phyloP scores from a whole-genome alignment of 2,113 vertebrate species.

The Climacteris rufus region DNA sequence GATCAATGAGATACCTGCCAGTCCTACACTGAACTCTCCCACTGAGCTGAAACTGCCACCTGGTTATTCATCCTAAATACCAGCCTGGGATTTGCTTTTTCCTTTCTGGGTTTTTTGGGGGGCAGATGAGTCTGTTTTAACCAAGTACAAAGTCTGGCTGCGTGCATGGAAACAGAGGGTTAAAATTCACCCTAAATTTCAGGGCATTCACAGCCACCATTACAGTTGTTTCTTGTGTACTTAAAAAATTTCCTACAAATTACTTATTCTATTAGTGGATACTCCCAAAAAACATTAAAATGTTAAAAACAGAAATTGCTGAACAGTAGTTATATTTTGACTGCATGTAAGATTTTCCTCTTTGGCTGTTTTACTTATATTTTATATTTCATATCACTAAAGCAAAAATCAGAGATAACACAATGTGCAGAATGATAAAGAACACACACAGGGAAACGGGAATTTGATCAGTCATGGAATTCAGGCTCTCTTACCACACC shows the following conservation, averaged over 20 bases:
- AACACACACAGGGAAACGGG: not conserved
- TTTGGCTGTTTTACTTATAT: not conserved
- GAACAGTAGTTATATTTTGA: not conserved
- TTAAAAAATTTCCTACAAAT: not conserved
- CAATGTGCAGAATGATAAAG: not conserved
- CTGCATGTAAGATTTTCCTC: not conserved
- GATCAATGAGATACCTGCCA: not conserved
- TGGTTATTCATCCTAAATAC: not conserved
- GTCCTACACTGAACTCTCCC: not conserved
- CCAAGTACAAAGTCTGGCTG: not conserved
- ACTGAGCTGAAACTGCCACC: not conserved
- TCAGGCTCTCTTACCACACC: conserved; percentile 15
- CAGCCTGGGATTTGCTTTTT: not conserved
- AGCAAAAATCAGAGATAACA: not conserved
- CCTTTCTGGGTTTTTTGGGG: not conserved
- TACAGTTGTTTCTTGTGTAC: not conserved
- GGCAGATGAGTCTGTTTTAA: not conserved
- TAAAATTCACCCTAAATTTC: not conserved
- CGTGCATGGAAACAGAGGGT: not conserved
- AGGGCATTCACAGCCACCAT: not conserved
- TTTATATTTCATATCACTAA: not conserved
- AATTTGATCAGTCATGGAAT: conserved; percentile 26
- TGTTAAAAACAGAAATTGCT: not conserved
- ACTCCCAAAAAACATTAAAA: not conserved
- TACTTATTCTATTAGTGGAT: not conserved